These are phyloP conservation scores for Drosophila equinoxialis DNA, from an alignment of 1,140 invertebrate species.

Conservation along the genomic window DNA sequence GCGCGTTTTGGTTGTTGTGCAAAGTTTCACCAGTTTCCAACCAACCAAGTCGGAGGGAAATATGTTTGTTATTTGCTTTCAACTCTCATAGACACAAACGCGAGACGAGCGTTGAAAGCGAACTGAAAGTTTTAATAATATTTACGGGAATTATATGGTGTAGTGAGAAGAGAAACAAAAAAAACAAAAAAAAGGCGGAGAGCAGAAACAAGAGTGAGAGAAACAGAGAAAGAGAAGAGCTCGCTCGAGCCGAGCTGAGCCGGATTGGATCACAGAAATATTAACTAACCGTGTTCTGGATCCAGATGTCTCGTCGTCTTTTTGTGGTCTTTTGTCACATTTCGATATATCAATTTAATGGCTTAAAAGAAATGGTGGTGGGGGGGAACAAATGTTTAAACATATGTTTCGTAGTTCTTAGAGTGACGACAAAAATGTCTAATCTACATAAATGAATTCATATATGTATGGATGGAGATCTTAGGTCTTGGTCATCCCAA, in stretches of 20 bases:
- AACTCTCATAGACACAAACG: conserved; percentile 39
- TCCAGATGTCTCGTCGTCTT: conserved; percentile 3
- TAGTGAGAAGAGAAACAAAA: conserved; percentile 6
- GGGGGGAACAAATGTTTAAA: background rate
- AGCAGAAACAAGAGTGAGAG: conserved; percentile 18
- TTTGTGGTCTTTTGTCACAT: conserved; percentile 24
- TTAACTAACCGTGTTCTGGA: background rate
- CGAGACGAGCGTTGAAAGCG: conserved; percentile 64
- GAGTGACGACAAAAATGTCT: too few species aligned
- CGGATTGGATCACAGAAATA: conserved; percentile 6
- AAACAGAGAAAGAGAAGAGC: conserved; percentile 20
- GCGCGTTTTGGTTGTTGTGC: background rate
- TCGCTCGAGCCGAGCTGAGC: conserved; percentile 8
- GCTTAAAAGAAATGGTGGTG: background rate
- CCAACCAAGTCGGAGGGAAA: background rate
- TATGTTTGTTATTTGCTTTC: conserved; percentile 7
- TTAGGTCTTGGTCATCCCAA: too few species aligned
- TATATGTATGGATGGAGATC: too few species aligned
- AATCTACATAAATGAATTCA: too few species aligned
- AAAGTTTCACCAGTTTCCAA: conserved; percentile 17
- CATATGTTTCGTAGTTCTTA: background rate
- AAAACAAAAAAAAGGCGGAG: conserved; percentile 12
- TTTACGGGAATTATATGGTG: conserved; percentile 70
- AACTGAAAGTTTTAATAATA: conserved; percentile 75
- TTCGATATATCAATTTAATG: conserved; percentile 38